A percentile compares a stretch with the other conserved stretches of the same genome.
Evolutionary conservation across 2,113 vertebrate genomes (phyloP).

Genomic region (Turdus rufiventris): DNA sequence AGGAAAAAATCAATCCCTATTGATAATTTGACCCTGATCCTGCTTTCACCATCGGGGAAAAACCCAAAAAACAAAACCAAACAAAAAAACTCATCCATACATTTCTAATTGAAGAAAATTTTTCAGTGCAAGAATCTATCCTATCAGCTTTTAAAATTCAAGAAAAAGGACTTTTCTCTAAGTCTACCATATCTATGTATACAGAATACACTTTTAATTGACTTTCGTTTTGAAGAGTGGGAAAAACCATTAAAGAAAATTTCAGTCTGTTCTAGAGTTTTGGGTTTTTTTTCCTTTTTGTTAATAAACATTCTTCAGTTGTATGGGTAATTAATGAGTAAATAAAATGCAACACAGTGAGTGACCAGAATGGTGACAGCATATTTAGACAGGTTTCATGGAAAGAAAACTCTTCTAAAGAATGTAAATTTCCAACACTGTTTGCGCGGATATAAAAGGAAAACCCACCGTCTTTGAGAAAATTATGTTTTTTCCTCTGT

Average conservation of each 20-base stretch:
- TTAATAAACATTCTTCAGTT: neutral
- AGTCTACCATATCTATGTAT: neutral
- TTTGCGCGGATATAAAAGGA: neutral
- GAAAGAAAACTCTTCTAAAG: conserved; percentile 7
- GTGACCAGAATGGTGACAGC: neutral
- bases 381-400: neutral
- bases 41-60: neutral
- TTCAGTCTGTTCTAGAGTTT: neutral
- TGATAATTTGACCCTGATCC: neutral
- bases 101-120: neutral
- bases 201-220: neutral
- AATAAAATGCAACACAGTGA: neutral
- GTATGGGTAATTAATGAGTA: neutral
- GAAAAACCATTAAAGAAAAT: neutral
- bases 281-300: neutral
- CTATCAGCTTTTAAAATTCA: neutral
- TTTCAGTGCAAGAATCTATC: neutral
- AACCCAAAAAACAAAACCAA: neutral
- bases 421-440: neutral
- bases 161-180: neutral
- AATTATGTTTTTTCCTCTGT: neutral
- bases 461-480: neutral
- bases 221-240: neutral
- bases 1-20: neutral
- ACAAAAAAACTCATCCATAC: neutral